Conservation (phyloP, 2,888 invertebrate species). For the Amphipoea oculea region DNA sequence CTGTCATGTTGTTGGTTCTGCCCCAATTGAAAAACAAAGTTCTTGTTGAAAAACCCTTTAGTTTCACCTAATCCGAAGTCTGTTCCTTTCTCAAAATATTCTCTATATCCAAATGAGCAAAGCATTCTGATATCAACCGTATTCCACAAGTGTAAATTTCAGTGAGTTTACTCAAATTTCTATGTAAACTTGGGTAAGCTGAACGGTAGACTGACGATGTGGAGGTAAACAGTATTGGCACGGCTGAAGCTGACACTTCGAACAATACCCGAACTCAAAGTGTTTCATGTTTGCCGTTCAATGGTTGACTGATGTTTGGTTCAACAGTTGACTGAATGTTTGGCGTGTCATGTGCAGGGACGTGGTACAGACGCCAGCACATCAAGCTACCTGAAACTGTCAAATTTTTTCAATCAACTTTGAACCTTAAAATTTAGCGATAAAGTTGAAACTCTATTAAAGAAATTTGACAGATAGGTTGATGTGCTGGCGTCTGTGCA, state of each 20-base stretch:
- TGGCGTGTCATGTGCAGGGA: background rate
- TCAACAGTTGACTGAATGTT: background rate
- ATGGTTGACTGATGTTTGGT: conserved; percentile 5
- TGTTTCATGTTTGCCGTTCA: background rate
- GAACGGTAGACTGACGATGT: background rate
- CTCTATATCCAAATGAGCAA: background rate
- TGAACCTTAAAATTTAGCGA: no score
- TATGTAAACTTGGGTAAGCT: background rate
- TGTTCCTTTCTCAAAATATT: background rate
- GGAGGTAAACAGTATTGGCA: background rate
- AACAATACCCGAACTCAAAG: background rate
- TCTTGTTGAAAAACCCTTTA: no score
- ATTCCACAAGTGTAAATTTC: background rate
- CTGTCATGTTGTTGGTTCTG: no score
- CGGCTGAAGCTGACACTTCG: background rate
- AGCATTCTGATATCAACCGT: background rate
- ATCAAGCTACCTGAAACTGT: no score
- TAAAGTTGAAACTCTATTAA: no score
- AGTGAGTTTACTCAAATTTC: background rate
- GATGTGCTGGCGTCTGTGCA: no score
- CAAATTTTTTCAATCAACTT: no score
- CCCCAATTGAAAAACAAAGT: no score
- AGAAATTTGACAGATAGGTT: no score
- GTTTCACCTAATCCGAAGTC: background rate
- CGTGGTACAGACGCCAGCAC: no score